These are phyloP conservation scores for Neomorphus geoffroyi DNA, from an alignment of 2,797 vertebrate species.

Conservation along the genomic window DNA sequence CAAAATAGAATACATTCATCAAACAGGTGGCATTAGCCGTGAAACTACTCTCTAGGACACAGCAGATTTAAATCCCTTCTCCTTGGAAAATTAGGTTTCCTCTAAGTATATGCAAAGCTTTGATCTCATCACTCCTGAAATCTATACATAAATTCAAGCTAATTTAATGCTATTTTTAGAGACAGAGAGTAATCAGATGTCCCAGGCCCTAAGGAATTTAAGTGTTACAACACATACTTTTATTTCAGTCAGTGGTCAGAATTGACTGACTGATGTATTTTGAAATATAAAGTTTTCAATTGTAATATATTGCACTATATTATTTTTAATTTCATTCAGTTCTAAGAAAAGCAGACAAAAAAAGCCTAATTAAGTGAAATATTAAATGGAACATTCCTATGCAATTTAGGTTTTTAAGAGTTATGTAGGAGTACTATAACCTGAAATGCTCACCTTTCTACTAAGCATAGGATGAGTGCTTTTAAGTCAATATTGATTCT, in stretches of 20 bases:
- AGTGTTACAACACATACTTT: background rate
- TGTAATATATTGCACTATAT: background rate
- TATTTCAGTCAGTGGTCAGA: background rate
- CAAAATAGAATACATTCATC: background rate
- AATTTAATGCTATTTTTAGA: background rate
- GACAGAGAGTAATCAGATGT: background rate
- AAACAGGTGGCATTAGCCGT: background rate
- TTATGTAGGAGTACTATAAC: background rate
- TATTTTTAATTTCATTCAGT: background rate
- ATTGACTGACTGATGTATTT: background rate
- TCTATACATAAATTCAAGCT: background rate
- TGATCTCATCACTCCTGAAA: background rate
- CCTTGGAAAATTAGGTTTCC: background rate
- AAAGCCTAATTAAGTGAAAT: too few relatives aligned
- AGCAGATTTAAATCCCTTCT: background rate
- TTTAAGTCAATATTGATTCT: background rate
- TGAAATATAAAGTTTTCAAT: background rate
- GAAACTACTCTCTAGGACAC: background rate
- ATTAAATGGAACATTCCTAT: background rate
- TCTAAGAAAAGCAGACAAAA: background rate
- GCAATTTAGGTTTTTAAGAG: background rate
- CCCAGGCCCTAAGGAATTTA: background rate
- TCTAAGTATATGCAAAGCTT: background rate
- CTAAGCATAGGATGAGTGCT: background rate
- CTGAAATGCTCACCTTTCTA: background rate